Evolutionary conservation across 2,113 vertebrate genomes (phyloP).

Genomic region (Pterocles orientalis): DNA sequence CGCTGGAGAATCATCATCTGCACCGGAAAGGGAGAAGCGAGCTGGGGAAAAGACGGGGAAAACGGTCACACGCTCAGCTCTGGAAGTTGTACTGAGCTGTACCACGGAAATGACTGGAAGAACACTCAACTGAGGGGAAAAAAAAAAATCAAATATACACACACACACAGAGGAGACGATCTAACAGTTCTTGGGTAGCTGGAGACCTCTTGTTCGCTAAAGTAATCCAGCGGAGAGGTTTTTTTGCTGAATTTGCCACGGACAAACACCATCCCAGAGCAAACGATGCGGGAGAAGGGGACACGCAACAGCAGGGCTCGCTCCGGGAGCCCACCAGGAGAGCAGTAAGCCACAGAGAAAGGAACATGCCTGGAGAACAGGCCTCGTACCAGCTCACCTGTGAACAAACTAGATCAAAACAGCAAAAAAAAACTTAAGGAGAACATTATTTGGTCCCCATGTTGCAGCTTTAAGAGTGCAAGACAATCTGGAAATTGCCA

Average conservation of each 20-base stretch:
- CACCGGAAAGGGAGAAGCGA: not conserved
- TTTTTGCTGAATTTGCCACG: not conserved
- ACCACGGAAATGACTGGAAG: not conserved
- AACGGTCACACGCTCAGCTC: not conserved
- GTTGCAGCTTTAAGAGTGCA: not conserved
- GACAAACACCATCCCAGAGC: not conserved
- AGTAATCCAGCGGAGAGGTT: not conserved
- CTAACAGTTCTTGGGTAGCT: not conserved
- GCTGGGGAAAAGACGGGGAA: not conserved
- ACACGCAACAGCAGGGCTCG: not conserved
- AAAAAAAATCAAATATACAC: not conserved
- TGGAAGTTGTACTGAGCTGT: not conserved
- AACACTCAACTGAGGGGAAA: not conserved
- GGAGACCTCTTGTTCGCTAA: not conserved
- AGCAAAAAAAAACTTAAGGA: rapidly evolving
- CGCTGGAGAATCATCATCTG: not conserved
- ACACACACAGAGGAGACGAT: not conserved
- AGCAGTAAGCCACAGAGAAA: not conserved
- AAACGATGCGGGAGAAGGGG: not conserved
- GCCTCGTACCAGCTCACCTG: too few species aligned
- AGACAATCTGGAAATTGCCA: not conserved
- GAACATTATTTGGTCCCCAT: not conserved
- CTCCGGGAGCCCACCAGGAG: not conserved
- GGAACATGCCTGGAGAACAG: rapidly evolving
- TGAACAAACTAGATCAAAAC: not conserved